Evolutionary conservation across 2,888 invertebrate species (phyloP).

Genomic region (Agriotes lineatus): DNA sequence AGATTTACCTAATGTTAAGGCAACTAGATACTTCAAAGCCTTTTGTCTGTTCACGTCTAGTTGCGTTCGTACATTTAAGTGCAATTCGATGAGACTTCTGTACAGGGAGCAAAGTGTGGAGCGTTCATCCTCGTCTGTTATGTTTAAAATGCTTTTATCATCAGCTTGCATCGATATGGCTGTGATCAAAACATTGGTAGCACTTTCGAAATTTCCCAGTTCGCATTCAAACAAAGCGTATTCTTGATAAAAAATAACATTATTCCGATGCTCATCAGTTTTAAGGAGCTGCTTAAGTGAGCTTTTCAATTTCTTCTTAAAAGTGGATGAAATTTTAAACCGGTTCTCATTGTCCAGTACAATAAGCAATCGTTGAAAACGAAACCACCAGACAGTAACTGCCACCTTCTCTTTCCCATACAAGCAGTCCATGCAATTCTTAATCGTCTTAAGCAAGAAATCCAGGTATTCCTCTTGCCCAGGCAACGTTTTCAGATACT

Average conservation of each 20-base stretch:
- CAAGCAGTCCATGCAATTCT: conserved; percentile 68
- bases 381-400: conserved; percentile 74
- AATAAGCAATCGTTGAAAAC: conserved; percentile 71
- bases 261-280: conserved; percentile 68
- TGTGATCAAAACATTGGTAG: conserved; percentile 69
- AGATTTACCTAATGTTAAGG: conserved; percentile 54
- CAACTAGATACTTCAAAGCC: conserved; percentile 55
- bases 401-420: conserved; percentile 67
- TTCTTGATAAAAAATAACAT: conserved; percentile 72
- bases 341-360: conserved; percentile 66
- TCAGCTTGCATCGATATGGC: conserved; percentile 62
- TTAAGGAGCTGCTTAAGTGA: conserved; percentile 71
- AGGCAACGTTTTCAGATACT: conserved; percentile 71
- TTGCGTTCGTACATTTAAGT: conserved; percentile 41
- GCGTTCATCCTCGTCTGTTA: conserved; percentile 57
- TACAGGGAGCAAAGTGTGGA: conserved; percentile 64
- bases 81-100: conserved; percentile 61
- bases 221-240: conserved; percentile 74
- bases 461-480: conserved; percentile 72
- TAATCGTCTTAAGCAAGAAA: conserved; percentile 69
- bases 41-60: conserved; percentile 46
- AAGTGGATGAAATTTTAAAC: conserved; percentile 63
- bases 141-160: conserved; percentile 49
- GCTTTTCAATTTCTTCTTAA: conserved; percentile 67
- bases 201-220: conserved; percentile 65